Percentiles rank a stretch among this genome's conserved stretches.
These are phyloP conservation scores for Trilocha varians DNA, from an alignment of 2,888 invertebrate species.

Conservation along the genomic window DNA sequence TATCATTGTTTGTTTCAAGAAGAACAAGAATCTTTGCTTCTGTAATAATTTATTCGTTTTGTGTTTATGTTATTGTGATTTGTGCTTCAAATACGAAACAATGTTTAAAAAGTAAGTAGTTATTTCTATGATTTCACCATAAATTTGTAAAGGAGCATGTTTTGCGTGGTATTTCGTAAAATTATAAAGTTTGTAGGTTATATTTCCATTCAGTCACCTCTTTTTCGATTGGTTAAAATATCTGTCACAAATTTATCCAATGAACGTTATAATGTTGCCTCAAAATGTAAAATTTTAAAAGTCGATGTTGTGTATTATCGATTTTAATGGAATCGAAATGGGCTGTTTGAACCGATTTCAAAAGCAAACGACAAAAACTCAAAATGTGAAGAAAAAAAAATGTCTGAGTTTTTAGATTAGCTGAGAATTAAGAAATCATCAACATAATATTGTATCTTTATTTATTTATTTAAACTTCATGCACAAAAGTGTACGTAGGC, in stretches of 20 bases:
- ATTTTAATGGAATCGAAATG: too few species aligned
- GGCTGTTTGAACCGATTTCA: too few species aligned
- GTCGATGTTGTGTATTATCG: too few species aligned
- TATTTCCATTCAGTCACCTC: conserved; percentile 16
- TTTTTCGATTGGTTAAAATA: conserved; percentile 21
- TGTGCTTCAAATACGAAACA: conserved; percentile 16
- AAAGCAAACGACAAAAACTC: too few species aligned
- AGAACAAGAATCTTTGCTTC: conserved; percentile 1
- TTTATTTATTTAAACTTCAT: too few species aligned
- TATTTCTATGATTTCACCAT: conserved; percentile 2
- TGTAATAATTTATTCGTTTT: conserved; percentile 7
- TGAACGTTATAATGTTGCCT: background rate
- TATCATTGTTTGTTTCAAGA: background rate
- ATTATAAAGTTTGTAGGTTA: conserved; percentile 27
- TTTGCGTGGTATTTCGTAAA: background rate
- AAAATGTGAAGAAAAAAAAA: too few species aligned
- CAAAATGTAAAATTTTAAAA: too few species aligned
- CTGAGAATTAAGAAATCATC: too few species aligned
- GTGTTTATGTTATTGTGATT: conserved; percentile 4
- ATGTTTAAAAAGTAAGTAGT: conserved; percentile 70
- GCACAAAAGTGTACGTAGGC: too few species aligned
- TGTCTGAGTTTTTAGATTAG: too few species aligned
- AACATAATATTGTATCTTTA: too few species aligned
- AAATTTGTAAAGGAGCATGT: conserved; percentile 1
- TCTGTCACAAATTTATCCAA: conserved; percentile 6